A percentile compares a stretch with the other conserved stretches of the same genome.
Evolutionary conservation across 2,888 invertebrate genomes (phyloP).

Genomic region (Crossocerus cetratus): DNA sequence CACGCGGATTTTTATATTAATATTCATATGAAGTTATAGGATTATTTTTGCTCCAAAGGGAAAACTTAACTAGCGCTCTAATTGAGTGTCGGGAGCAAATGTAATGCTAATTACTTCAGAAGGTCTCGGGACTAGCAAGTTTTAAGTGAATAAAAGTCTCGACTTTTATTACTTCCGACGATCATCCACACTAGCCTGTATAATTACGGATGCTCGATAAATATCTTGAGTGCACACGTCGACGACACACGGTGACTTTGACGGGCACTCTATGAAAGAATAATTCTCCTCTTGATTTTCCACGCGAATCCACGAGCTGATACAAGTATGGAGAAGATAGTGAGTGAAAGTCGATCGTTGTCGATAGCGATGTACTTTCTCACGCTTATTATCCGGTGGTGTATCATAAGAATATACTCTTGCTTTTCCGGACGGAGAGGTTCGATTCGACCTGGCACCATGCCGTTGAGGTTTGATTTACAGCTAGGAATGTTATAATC

Average conservation of each 20-base stretch:
- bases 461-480: constrained; percentile 23
- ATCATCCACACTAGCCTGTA: constrained; percentile 4
- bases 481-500: constrained; percentile 48
- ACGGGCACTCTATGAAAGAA: constrained; percentile 66
- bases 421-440: constrained; percentile 17
- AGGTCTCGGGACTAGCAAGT: background rate
- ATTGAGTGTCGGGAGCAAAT: background rate
- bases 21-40: background rate
- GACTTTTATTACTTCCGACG: constrained; percentile 17
- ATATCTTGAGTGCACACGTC: constrained; percentile 64
- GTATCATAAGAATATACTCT: constrained; percentile 9
- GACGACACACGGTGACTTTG: constrained; percentile 65
- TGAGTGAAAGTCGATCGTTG: constrained; percentile 15
- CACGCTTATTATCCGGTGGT: background rate
- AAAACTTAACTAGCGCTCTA: too few species aligned
- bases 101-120: background rate
- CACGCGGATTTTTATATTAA: constrained; percentile 7
- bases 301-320: constrained; percentile 50
- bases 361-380: constrained; percentile 12
- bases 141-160: background rate
- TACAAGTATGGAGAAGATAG: background rate
- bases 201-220: constrained; percentile 35
- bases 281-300: constrained; percentile 57
- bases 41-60: too few species aligned
- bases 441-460: constrained; percentile 30